Evolutionary conservation across 2,797 vertebrate species (phyloP).

Genomic region (Gymnoscopelus microlampas): DNA sequence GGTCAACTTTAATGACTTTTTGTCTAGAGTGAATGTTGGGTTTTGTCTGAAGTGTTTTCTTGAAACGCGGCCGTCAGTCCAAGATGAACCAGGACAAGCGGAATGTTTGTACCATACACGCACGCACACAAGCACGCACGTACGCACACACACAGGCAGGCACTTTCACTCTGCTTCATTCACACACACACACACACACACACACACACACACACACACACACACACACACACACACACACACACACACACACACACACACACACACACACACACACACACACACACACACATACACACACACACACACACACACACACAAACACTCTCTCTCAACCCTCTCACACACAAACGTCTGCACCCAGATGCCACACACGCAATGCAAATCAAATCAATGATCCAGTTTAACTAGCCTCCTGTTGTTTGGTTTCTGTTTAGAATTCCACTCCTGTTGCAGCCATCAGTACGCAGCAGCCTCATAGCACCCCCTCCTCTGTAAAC

Average conservation of each 20-base stretch:
- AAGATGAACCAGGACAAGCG: neutral
- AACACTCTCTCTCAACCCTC: too few relatives aligned
- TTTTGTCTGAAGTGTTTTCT: conserved; percentile 31
- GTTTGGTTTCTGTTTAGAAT: conserved; percentile 1
- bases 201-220: conserved; percentile 8
- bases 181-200: neutral
- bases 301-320: neutral
- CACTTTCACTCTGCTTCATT: neutral
- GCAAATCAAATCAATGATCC: conserved; percentile 1
- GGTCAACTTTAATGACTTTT: conserved; percentile 61
- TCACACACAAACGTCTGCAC: neutral
- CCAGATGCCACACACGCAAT: neutral
- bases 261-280: neutral
- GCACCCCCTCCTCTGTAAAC: conserved; percentile 23
- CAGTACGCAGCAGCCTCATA: conserved; percentile 38
- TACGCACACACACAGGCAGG: neutral
- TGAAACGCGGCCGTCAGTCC: neutral
- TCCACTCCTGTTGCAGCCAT: conserved; percentile 26
- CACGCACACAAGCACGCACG: neutral
- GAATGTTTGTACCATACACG: neutral
- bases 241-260: conserved; percentile 8
- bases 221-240: neutral
- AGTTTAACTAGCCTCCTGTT: conserved; percentile 13
- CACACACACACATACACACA: neutral
- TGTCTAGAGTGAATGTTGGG: conserved; percentile 28